Evolutionary conservation across 1,140 invertebrate genomes (phyloP).

Genomic region (Ips typographus): DNA sequence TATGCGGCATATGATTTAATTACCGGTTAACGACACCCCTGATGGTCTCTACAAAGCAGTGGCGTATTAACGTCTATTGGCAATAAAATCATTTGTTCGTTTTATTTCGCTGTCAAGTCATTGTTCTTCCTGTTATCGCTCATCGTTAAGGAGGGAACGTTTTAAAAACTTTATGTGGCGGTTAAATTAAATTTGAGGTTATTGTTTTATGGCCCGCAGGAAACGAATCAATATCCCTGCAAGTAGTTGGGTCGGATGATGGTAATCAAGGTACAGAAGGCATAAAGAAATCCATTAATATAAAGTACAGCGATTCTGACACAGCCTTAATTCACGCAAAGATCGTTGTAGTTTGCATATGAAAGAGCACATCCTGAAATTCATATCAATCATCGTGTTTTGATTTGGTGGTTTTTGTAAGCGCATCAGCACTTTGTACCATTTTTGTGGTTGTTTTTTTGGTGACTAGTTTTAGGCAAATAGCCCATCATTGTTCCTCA

Average conservation of each 20-base stretch:
- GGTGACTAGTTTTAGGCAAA: neutral
- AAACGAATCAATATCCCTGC: no score
- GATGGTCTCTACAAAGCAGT: slow-evolving; percentile 37
- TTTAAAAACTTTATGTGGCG: slow-evolving; percentile 24
- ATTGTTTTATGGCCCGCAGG: neutral
- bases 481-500: neutral
- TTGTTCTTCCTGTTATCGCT: slow-evolving; percentile 5
- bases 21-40: slow-evolving; percentile 46
- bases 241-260: no score
- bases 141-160: slow-evolving; percentile 12
- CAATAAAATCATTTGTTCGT: slow-evolving; percentile 46
- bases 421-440: neutral
- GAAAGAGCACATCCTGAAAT: slow-evolving; percentile 9
- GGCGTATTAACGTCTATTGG: slow-evolving; percentile 32
- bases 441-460: slow-evolving; percentile 6
- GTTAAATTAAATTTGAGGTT: slow-evolving; percentile 13
- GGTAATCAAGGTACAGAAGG: slow-evolving; percentile 4
- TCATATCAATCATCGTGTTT: slow-evolving; percentile 19
- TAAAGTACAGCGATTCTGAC: neutral
- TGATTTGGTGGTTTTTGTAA: slow-evolving; percentile 10
- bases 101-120: slow-evolving; percentile 34
- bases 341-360: slow-evolving; percentile 23
- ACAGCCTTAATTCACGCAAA: slow-evolving; percentile 17
- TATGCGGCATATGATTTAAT: slow-evolving; percentile 46
- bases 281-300: slow-evolving; percentile 14